phyloP scores from a whole-genome alignment of 2,888 invertebrate genomes.

The Cantharis lateralis region DNA sequence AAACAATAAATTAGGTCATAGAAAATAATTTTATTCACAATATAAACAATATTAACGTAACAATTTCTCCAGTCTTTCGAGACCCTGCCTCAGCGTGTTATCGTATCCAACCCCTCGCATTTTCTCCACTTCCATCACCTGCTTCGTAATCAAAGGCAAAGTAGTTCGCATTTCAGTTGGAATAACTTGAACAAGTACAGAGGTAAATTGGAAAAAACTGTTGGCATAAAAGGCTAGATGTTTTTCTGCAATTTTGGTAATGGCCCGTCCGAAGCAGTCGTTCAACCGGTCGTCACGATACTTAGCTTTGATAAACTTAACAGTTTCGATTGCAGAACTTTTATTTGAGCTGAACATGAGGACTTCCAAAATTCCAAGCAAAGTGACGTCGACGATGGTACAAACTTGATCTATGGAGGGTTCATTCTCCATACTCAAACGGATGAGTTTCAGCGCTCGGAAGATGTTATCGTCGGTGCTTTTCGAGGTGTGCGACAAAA shows the following conservation, averaged over 20 bases:
- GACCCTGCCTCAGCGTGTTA: conserved; percentile 51
- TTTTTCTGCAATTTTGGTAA: conserved; percentile 51
- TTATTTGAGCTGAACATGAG: conserved; percentile 49
- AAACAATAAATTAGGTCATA: background rate
- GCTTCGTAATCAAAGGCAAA: conserved; percentile 48
- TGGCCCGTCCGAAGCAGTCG: conserved; percentile 41
- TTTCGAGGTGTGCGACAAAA: conserved; percentile 46
- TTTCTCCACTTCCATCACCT: conserved; percentile 54
- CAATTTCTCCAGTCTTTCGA: conserved; percentile 42
- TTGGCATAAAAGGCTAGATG: conserved; percentile 56
- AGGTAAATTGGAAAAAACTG: conserved; percentile 52
- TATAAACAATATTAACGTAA: background rate
- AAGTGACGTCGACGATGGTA: conserved; percentile 40
- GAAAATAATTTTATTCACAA: background rate
- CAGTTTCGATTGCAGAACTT: conserved; percentile 42
- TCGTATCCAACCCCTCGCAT: conserved; percentile 57
- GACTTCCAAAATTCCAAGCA: conserved; percentile 47
- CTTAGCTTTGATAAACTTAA: conserved; percentile 42
- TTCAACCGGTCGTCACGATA: conserved; percentile 41
- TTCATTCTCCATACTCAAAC: conserved; percentile 41
- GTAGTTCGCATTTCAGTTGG: conserved; percentile 48
- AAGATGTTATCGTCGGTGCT: conserved; percentile 45
- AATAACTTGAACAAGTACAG: conserved; percentile 47
- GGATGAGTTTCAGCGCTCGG: conserved; percentile 47
- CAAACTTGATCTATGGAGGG: conserved; percentile 29